phyloP scores from a whole-genome alignment of 2,113 vertebrate species.

The Notothenia rossii region DNA sequence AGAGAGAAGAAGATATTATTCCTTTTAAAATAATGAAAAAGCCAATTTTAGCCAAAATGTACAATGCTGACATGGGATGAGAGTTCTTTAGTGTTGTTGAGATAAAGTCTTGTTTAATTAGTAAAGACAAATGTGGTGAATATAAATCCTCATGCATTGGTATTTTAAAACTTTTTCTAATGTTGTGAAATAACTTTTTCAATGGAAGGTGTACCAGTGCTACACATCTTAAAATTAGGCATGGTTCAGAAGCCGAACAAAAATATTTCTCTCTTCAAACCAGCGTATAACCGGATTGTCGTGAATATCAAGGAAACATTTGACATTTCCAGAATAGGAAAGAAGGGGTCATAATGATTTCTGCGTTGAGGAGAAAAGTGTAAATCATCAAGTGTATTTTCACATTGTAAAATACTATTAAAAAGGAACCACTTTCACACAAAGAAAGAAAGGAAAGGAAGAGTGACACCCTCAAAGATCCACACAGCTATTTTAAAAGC shows the following conservation, averaged over 20 bases:
- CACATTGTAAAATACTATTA: not conserved
- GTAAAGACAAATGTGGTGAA: too few relatives aligned
- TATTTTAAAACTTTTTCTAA: too few relatives aligned
- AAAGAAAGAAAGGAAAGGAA: not conserved
- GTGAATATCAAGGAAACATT: not conserved
- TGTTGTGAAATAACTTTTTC: too few relatives aligned
- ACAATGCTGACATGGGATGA: too few relatives aligned
- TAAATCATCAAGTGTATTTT: slow-evolving; percentile 10
- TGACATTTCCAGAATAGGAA: slow-evolving; percentile 17
- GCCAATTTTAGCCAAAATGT: too few relatives aligned
- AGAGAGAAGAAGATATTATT: not conserved
- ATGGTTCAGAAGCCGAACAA: not conserved
- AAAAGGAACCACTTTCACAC: not conserved
- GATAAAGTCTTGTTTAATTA: too few relatives aligned
- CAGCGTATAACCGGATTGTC: not conserved
- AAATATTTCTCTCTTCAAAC: not conserved
- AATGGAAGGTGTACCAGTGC: not conserved
- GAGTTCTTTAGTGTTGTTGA: too few relatives aligned
- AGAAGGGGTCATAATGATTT: not conserved
- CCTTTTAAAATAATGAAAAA: not conserved
- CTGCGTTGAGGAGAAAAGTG: not conserved
- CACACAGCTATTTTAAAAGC: not conserved
- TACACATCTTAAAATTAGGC: not conserved
- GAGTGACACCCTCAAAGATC: not conserved
- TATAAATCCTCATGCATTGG: too few relatives aligned